phyloP scores from a whole-genome alignment of 2,113 vertebrate genomes.

The Xenotilapia longispinis region DNA sequence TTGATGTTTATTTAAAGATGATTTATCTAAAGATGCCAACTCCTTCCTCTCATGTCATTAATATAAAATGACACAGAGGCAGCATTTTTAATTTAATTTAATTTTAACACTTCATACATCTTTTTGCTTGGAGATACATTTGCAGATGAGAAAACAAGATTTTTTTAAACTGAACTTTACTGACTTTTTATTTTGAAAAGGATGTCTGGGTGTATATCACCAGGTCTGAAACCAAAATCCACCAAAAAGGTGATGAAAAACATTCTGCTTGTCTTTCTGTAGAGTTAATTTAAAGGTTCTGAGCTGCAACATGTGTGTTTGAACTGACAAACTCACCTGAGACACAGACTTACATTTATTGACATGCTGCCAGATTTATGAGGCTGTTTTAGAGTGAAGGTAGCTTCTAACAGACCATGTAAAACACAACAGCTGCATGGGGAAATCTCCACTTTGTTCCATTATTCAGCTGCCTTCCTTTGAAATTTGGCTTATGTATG shows the following conservation, averaged over 20 bases:
- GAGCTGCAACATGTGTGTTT: background rate
- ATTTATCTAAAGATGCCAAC: background rate
- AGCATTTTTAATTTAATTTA: accelerated
- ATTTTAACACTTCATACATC: background rate
- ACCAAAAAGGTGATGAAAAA: background rate
- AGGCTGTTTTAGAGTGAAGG: background rate
- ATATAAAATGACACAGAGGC: background rate
- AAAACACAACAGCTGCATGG: background rate
- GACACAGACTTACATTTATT: background rate
- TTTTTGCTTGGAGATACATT: background rate
- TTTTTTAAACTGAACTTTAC: background rate
- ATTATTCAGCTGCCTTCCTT: conserved; percentile 13
- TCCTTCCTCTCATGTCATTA: background rate
- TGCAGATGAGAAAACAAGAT: background rate
- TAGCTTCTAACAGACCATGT: background rate
- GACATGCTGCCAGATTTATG: background rate
- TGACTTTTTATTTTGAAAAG: background rate
- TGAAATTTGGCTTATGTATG: conserved; percentile 11
- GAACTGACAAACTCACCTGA: background rate
- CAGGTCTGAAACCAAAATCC: background rate
- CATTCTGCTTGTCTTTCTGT: background rate
- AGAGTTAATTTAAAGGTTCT: background rate
- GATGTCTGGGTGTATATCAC: background rate
- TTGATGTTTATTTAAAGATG: conserved; percentile 6
- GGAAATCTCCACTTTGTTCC: background rate